Evolutionary conservation across 2,113 vertebrate species (phyloP), one percentile per base, ranked within the genome.

Genomic region (Syngnathoides biaculeatus): DNA sequence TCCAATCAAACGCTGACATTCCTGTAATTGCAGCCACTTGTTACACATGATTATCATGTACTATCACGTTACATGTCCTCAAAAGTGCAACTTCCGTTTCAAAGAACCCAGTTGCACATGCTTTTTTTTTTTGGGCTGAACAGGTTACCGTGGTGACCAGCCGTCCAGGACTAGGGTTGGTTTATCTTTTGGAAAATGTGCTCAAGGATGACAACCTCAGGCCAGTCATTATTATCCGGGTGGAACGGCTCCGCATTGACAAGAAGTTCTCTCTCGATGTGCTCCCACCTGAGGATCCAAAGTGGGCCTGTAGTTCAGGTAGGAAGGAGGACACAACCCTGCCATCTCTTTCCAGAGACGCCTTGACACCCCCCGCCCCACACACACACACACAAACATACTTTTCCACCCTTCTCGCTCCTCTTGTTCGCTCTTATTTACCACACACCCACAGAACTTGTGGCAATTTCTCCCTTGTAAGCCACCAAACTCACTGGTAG

Each of bases 141-240:
- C 86, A 98, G 97, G 90, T 98, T 78, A 95, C 93, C 0, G 70
- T 99, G 83, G 79, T 98, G 82, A 97, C 94, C 69, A 89, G 93
- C 66, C 94, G 93, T 63, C 72, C 88, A 5, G 90, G 93, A 62
- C 88, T 57, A 47, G 77, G 89, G 10, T 65, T 95, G 59, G 89
- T 93, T 39, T 89, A 74, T 58, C 92, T 91, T 50, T 72, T 98
- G 78, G 94, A 96, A 74, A 72, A 77, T 27, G 93, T 92, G 0
- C 72, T 98, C 42, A 93, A 88, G 72, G 91, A 92, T 0, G 70
- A 85, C 4, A 93, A 95, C 83, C 85, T 95, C 47, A 75, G 88
- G 68, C 89, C 77, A 0, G 86, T 98, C 71, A 87, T 91, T 59
- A 92, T 89, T 35, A 90, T 99, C 39, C 91, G 94, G 70, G 92